Base-by-base conservation (phyloP, 2,797 vertebrate genomes). In the Gobio occitaniae region DNA sequence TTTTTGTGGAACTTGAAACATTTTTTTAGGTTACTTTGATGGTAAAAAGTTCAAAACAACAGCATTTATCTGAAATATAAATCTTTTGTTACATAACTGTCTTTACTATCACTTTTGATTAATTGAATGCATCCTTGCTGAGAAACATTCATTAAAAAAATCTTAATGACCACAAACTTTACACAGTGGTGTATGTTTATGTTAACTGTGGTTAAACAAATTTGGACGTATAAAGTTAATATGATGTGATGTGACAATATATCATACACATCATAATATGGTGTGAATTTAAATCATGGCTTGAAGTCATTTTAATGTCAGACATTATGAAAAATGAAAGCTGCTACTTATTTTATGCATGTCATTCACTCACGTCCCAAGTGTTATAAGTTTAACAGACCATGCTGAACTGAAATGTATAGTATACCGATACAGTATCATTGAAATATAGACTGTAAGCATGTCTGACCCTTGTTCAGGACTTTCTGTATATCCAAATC, bases 331-430 rank as follows among this genome's bases (percentile, higher is more conserved):
- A 44, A 81, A 59, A 29, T 11, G 36, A 70, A 25, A 15, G 11
- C 25, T 61, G 7, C 68, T 56, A 29, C 38, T 61, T 61, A 47
- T 59, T 61, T 61, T 47, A 59, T 59, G 80, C 16, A 48, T 83
- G 59, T 38, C 17, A 25, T 36, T 48, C 19, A n/a, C n/a, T 15
- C 4, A 38, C 19, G n/a, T 56, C 6, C 1, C 32, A 69, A 25
- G 7, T 21, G 19, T 59, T 78, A 41, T 44, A 41, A 38, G 41
- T 75, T 9, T 52, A 75, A 29, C 15, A 66, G 15, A 2, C 1
- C 25, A 50, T 15, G 61, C 59, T 66, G 5, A 36, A 21, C 38
- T 21, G n/a, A 63, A 50, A 80, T 41, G 50, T 3, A 54, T 13
- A 38, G 47, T 15, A 41, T 19, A 38, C 65, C 0, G 1, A 15